Base-by-base conservation (phyloP, 2,113 vertebrate species). In the Gasterosteus nipponicus region DNA sequence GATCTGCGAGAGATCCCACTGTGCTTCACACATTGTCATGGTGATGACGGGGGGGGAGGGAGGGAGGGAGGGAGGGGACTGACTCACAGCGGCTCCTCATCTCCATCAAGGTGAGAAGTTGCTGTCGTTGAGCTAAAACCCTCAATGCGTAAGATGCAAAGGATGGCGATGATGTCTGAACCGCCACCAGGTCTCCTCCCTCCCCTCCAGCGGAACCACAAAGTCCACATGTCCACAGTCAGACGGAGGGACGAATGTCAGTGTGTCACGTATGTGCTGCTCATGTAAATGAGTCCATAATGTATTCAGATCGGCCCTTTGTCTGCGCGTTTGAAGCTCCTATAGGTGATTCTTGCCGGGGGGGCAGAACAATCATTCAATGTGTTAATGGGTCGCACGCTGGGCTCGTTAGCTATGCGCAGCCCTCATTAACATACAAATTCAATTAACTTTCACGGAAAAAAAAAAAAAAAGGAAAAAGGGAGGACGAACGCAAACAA, bases 361-460 rank as follows among this genome's bases (percentile, higher is more conserved):
- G 35, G 77, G 92, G 94, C 92, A 88, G 66, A 89, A 90, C 94
- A 92, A 94, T 94, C 93, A 92, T 90, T 93, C 91, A 93, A 85
- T 46, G 80, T 93, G 93, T 91, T 94, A 94, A 94, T 94, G 93
- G 92, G 77, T 93, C 89, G 80, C 92, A 92, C 91, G 87, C 89
- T 87, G 86, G 91, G 92, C 93, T 93, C 91, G 86, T 93, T 94
- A 93, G 87, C 91, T 92, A 92, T 92, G 93, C 93, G 87, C 90
- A 86, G 88, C 81, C 73, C 87, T 93, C 90, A 94, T 94, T 94
- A 92, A 86, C 94, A 94, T 94, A 93, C 91, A 94, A 93, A 94
- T 94, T 94, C 92, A 94, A 94, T 94, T 94, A 94, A 93, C 88
- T 89, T 85, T 82, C 75, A 60, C n/a, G 69, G 57, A 66, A 73